Conservation (phyloP, 2,113 vertebrate species). For the Cololabis saira region DNA sequence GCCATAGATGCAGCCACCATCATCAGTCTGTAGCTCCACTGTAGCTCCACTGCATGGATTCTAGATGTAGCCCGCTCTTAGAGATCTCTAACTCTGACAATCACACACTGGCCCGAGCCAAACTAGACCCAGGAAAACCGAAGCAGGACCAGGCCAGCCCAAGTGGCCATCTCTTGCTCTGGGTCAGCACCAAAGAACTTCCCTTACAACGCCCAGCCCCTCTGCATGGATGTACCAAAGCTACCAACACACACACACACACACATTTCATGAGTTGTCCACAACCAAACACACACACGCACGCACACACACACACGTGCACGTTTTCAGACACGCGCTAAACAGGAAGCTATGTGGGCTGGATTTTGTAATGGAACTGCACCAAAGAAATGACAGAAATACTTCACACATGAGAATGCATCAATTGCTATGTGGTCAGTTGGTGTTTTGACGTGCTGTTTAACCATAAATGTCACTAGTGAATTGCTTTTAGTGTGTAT, state of each 20-base stretch:
- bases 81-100: conserved; percentile 72
- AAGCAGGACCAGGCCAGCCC: conserved; percentile 46
- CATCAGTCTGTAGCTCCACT: conserved; percentile 37
- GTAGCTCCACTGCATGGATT: conserved; percentile 42
- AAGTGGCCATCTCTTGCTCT: not conserved
- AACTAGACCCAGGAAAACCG: conserved; percentile 60
- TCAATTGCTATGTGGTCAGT: conserved; percentile 16
- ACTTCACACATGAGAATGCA: conserved; percentile 2
- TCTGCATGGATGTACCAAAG: conserved; percentile 65
- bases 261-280: not conserved
- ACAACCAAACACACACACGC: conserved; percentile 4
- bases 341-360: conserved; percentile 19
- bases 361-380: conserved; percentile 42
- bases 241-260: not conserved
- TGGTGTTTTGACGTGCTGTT: conserved; percentile 25
- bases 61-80: conserved; percentile 58
- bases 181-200: conserved; percentile 35
- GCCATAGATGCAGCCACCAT: conserved; percentile 11
- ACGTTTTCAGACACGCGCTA: not conserved
- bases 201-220: conserved; percentile 53
- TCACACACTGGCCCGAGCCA: conserved; percentile 70
- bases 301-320: conserved; percentile 1
- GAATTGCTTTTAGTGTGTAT: conserved; percentile 6
- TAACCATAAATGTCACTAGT: conserved; percentile 11
- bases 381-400: conserved; percentile 17